phyloP scores from a whole-genome alignment of 2,113 vertebrate species.

The Dicerorhinus sumatrensis region DNA sequence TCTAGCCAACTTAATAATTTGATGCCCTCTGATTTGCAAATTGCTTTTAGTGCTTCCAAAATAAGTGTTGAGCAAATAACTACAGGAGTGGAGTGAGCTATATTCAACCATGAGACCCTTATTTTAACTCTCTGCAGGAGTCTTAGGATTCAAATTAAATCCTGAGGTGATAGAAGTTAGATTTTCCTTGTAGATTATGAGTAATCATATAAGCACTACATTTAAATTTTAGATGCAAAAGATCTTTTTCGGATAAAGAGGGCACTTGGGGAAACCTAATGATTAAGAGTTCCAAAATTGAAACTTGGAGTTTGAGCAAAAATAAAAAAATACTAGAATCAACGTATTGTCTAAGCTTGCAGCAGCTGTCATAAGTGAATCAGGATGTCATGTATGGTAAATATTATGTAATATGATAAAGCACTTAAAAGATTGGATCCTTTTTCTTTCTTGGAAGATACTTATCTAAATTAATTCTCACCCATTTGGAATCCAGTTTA shows the following conservation, averaged over 20 bases:
- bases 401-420: neutral
- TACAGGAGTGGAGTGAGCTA: neutral
- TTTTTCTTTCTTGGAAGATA: neutral
- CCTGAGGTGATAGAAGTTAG: neutral
- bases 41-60: slow-evolving; percentile 21
- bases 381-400: neutral
- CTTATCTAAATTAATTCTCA: neutral
- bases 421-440: neutral
- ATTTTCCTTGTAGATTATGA: neutral
- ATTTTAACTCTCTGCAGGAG: neutral
- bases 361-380: neutral
- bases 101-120: neutral
- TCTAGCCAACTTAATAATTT: slow-evolving; percentile 19
- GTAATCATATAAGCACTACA: neutral
- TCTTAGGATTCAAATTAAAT: neutral
- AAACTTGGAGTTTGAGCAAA: neutral
- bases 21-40: neutral
- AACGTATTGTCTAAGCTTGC: neutral
- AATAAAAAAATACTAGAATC: neutral
- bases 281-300: neutral
- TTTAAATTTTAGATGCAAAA: neutral
- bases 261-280: neutral
- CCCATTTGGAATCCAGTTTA: neutral
- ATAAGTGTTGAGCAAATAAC: neutral
- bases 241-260: neutral